These are phyloP conservation scores for Parazoanthus darwini DNA, from an alignment of 92 coral and sea anemone species.

Conservation along the genomic window DNA sequence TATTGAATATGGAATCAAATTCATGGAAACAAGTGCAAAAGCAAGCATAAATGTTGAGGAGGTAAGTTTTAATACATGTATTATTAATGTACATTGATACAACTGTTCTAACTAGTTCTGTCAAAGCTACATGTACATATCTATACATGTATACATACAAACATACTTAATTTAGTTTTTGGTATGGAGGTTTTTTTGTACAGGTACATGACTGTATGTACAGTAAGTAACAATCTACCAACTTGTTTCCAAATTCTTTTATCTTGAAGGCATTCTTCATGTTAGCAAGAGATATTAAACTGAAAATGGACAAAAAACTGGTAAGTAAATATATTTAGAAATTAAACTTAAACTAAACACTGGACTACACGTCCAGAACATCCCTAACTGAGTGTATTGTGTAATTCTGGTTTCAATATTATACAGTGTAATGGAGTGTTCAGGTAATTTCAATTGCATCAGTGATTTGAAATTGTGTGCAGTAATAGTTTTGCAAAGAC, in stretches of 20 bases:
- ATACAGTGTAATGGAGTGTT: no score
- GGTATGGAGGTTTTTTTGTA: not conserved
- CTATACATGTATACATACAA: not conserved
- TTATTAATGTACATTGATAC: no score
- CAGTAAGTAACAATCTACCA: not conserved
- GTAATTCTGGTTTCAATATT: no score
- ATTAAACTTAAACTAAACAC: not conserved
- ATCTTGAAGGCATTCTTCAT: constrained; percentile 83
- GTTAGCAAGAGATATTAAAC: constrained; percentile 95
- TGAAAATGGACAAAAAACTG: constrained; percentile 98
- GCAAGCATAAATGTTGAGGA: constrained; percentile 98
- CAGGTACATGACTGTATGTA: not conserved
- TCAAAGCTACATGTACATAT: no score
- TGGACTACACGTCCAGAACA: not conserved
- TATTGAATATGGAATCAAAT: constrained; percentile 94
- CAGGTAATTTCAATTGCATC: no score
- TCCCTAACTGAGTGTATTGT: no score
- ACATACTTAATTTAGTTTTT: no score
- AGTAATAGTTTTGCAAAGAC: no score
- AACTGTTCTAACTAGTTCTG: no score
- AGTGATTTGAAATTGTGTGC: no score
- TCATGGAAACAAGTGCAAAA: constrained; percentile 99
- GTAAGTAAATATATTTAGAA: constrained; percentile 52
- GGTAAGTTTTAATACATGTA: constrained; percentile 43
- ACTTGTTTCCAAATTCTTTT: not conserved